A percentile compares a stretch with the other conserved stretches of the same genome.
These are phyloP conservation scores for Asarcornis scutulata DNA, from an alignment of 2,113 vertebrate species.

Conservation along the genomic window DNA sequence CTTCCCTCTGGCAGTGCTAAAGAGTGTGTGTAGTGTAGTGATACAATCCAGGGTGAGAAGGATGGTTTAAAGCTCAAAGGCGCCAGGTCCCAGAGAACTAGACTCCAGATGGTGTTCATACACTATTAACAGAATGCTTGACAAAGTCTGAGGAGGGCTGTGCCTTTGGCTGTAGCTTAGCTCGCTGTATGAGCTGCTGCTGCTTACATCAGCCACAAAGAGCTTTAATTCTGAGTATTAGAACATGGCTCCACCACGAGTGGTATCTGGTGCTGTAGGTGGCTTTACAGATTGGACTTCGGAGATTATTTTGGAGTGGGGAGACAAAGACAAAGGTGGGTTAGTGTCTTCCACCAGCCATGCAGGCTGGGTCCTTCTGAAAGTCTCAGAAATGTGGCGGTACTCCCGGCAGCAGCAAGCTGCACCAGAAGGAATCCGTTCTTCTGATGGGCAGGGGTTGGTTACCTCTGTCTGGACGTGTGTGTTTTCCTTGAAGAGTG, in stretches of 20 bases:
- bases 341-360: background rate
- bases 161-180: slow-evolving; percentile 27
- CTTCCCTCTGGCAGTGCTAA: slow-evolving; percentile 66
- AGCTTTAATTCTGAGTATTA: rapidly evolving
- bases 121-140: background rate
- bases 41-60: slow-evolving; percentile 55
- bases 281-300: background rate
- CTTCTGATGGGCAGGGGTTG: rapidly evolving
- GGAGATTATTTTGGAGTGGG: background rate
- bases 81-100: slow-evolving; percentile 25
- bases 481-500: rapidly evolving
- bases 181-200: background rate
- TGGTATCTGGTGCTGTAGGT: rapidly evolving
- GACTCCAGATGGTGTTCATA: slow-evolving; percentile 29
- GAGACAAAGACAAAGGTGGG: background rate
- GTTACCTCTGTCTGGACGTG: rapidly evolving
- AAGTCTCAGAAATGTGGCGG: rapidly evolving
- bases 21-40: slow-evolving; percentile 17
- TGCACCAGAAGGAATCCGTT: background rate
- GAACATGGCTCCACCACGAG: rapidly evolving
- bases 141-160: background rate
- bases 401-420: background rate
- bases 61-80: slow-evolving; percentile 52
- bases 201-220: background rate
- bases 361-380: background rate